Conservation (phyloP, 2,797 vertebrate genomes). For the Notamacropus eugenii region DNA sequence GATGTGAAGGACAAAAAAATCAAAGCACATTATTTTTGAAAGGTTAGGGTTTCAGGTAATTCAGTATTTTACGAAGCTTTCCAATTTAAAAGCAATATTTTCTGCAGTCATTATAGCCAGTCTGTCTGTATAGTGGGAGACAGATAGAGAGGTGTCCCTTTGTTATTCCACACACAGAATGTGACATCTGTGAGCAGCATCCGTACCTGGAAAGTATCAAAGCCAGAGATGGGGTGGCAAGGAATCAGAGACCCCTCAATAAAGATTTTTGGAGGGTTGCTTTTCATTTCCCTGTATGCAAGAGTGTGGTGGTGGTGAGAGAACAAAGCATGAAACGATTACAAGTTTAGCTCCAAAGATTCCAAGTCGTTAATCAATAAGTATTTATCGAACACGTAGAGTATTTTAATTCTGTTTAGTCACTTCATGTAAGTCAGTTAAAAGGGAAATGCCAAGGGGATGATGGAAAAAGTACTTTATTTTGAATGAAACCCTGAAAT, state of each 20-base stretch:
- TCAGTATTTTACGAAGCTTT: background rate
- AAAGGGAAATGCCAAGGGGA: too few relatives aligned
- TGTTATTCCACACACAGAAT: background rate
- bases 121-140: background rate
- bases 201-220: background rate
- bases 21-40: conserved; percentile 50
- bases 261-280: background rate
- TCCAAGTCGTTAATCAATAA: background rate
- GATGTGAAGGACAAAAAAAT: conserved; percentile 64
- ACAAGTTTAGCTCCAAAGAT: background rate
- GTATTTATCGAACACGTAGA: too few relatives aligned
- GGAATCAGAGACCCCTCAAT: background rate
- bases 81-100: background rate
- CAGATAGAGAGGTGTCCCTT: background rate
- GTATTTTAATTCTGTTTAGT: too few relatives aligned
- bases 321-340: background rate
- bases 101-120: background rate
- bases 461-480: too few relatives aligned
- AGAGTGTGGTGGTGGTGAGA: background rate
- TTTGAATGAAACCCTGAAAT: too few relatives aligned
- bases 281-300: background rate
- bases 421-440: too few relatives aligned
- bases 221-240: background rate
- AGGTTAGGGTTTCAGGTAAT: background rate
- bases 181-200: background rate